Evolutionary conservation across 2,888 invertebrate species (phyloP), one percentile per base, ranked within the genome.

Genomic region (Hetaerina titia): DNA sequence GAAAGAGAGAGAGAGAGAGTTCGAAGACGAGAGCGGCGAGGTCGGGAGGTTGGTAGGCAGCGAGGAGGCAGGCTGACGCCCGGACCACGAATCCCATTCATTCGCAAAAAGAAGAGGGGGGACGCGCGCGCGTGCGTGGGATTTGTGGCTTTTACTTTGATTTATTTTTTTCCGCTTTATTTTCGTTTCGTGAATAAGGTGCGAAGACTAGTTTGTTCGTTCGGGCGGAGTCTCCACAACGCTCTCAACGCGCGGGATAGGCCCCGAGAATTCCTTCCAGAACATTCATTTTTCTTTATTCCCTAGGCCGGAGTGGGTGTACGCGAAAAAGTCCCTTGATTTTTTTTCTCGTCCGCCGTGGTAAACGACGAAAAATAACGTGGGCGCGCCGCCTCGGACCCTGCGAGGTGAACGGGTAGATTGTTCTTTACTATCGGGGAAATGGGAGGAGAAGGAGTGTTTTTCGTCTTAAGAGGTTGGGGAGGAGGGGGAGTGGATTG

Each of bases 111-210:
- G 17, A 60, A 81, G 31, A 31, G 81, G 19, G 69, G 69, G 22
- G 22, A 81, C 25, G 81, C 81, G 45, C 45, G 45, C 45, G 45
- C 45, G 45, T 45, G 45, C 45, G 81, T 81, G 81, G 81, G 81
- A 45, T 31, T 81, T 81, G 11, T 15, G 17, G 81, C 25, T 31
- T 81, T 81, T 31, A 81, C 31, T 31, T 81, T 13, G 81, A 69
- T 22, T 31, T 31, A 11, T 81, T 81, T 81, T 2, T 11, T 81
- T 81, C 19, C 69, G 19, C 69, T 69, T 81, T 81, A 31, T 81
- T 81, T 81, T 81, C 81, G 81, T 31, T 81, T 31, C 31, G 81
- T 81, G 81, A 81, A 81, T 81, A 13, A 31, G 81, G 81, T 31
- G 81, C 31, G 81, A 81, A 81, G 81, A 81, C 25, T 81, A 81